phyloP scores from a whole-genome alignment of 2,797 vertebrate species.

The Masticophis lateralis region DNA sequence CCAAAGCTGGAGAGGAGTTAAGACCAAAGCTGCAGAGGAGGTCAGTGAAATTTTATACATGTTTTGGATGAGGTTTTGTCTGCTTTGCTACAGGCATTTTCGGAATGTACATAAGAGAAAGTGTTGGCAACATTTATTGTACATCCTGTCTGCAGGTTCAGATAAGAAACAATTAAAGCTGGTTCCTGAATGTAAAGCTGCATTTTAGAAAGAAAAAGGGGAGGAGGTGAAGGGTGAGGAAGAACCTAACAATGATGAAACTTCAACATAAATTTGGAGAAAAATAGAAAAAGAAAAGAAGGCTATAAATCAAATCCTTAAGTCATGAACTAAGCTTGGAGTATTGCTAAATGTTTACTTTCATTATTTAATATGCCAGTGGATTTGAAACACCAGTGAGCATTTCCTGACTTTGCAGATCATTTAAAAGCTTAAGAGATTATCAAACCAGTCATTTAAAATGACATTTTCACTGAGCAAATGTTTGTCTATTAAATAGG shows the following conservation, averaged over 20 bases:
- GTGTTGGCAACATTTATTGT: not conserved
- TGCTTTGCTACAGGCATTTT: not conserved
- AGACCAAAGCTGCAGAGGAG: not conserved
- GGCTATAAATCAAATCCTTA: not conserved
- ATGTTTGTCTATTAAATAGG: constrained; percentile 81
- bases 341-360: constrained; percentile 56
- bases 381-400: constrained; percentile 65
- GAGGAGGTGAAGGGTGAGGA: not conserved
- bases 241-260: not conserved
- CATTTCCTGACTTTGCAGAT: constrained; percentile 74
- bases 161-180: not conserved
- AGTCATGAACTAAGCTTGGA: constrained; percentile 55
- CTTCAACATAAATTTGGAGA: not conserved
- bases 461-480: constrained; percentile 78
- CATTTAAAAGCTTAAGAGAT: constrained; percentile 78
- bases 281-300: constrained; percentile 28
- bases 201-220: not conserved
- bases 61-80: not conserved
- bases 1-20: not conserved
- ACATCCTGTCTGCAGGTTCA: not conserved
- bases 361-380: constrained; percentile 64
- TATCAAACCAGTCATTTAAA: constrained; percentile 77
- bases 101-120: not conserved
- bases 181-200: not conserved
- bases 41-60: not conserved